phyloP scores from a whole-genome alignment of 2,888 invertebrate genomes.

The Tetragonula carbonaria region DNA sequence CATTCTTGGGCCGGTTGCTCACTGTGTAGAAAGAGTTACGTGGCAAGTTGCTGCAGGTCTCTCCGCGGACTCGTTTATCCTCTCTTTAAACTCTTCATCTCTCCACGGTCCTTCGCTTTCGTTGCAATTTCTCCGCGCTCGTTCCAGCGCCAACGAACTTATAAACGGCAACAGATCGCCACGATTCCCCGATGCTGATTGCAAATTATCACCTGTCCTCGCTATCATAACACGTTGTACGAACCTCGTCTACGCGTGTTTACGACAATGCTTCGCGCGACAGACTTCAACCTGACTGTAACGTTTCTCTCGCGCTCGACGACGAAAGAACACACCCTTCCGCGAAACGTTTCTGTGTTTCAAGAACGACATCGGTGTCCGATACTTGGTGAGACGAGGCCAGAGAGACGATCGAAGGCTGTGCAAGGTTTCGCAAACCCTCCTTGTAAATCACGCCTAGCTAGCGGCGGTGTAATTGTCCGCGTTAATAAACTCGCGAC shows the following conservation, averaged over 20 bases:
- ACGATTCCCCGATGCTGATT: conserved; percentile 29
- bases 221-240: conserved; percentile 50
- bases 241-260: conserved; percentile 38
- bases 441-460: conserved; percentile 76
- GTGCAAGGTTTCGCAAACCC: conserved; percentile 63
- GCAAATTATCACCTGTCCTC: conserved; percentile 53
- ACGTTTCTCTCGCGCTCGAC: background rate
- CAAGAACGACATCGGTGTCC: conserved; percentile 10
- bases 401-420: conserved; percentile 44
- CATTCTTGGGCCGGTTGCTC: conserved; percentile 59
- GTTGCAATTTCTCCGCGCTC: conserved; percentile 3
- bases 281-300: background rate
- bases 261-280: conserved; percentile 50
- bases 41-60: conserved; percentile 55
- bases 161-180: background rate
- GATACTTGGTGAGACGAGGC: conserved; percentile 14
- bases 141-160: background rate
- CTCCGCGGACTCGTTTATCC: conserved; percentile 54
- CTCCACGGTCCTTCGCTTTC: conserved; percentile 14
- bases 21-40: conserved; percentile 54
- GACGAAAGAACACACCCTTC: conserved; percentile 33
- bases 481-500: conserved; percentile 74
- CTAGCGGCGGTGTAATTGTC: conserved; percentile 75
- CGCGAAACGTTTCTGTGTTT: conserved; percentile 54
- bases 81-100: conserved; percentile 52